Conservation (phyloP, 2,888 invertebrate genomes). For the Sarcophaga subvicina region DNA sequence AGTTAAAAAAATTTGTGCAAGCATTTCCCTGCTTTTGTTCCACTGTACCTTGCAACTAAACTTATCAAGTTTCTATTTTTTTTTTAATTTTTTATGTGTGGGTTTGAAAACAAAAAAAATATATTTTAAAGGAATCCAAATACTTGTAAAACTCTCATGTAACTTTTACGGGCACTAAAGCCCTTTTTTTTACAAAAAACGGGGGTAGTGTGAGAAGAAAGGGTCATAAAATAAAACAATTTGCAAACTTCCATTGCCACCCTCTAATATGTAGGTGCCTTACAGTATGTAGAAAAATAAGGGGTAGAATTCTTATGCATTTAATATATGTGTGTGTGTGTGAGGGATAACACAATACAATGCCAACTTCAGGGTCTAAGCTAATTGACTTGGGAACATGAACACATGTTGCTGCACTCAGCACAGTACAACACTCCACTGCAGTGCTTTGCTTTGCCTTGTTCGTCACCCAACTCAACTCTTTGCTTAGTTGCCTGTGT, state of each 20-base stretch:
- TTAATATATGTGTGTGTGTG: constrained; percentile 39
- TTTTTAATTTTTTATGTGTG: not conserved
- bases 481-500: no score
- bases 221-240: not conserved
- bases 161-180: constrained; percentile 6
- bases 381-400: constrained; percentile 73
- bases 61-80: not conserved
- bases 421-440: no score
- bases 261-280: not conserved
- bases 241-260: not conserved
- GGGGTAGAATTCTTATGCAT: constrained; percentile 12
- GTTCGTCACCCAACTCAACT: no score
- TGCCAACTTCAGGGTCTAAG: constrained; percentile 72
- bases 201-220: constrained; percentile 19
- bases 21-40: no score
- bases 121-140: constrained; percentile 1
- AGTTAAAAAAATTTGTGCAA: no score
- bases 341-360: constrained; percentile 64
- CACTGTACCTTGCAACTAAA: not conserved
- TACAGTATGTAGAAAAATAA: no score
- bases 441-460: no score
- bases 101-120: not conserved
- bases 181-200: not conserved
- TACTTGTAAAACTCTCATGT: constrained; percentile 4
- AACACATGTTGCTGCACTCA: constrained; percentile 71